Evolutionary conservation across 2,797 vertebrate species (phyloP), one percentile per base, ranked within the genome.

Genomic region (Odontamblyopus lacepedii): DNA sequence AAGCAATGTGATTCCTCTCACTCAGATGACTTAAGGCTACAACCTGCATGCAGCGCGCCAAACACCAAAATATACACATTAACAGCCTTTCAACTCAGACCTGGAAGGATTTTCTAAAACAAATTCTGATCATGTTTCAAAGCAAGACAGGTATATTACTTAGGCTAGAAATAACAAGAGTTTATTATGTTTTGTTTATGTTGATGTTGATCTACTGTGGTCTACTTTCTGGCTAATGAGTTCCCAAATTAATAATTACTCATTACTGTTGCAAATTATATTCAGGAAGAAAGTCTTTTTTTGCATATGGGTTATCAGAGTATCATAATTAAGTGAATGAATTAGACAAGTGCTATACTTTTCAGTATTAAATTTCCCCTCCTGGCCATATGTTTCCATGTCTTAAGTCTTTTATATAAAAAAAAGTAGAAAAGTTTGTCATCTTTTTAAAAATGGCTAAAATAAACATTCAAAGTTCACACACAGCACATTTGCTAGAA

Each of bases 1-100:
- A 82, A 80, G 79, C 69, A 74, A 78, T 69, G n/a, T 72, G 79
- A 71, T 64, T 73, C 61, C 67, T 70, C 73, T 80, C 70, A 19
- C 80, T 75, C 72, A 16, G 63, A 74, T 16, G 38, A 32, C 76
- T 79, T 75, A 78, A 64, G 81, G 75, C 73, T 79, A 8, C 55
- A 9, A 75, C 75, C 61, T 80, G 77, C 65, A 35, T 38, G 66
- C 12, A 19, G 44, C 26, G 41, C 15, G 13, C 27, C 57, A 30
- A 5, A 12, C 9, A 48, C 41, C 63, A 65, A 65, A 48, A 27
- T 65, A 41, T 44, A 63, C 4, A 63, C 13, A 60, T 30, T 30
- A 60, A 60, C 59, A 29, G 9, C 19, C 8, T 8, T 13, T 63
- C 18, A 63, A n/a, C 30, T 19, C 5, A 63, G 16, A 19, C 35